Conservation (phyloP, 2,113 vertebrate genomes). For the Anarrhichthys ocellatus region DNA sequence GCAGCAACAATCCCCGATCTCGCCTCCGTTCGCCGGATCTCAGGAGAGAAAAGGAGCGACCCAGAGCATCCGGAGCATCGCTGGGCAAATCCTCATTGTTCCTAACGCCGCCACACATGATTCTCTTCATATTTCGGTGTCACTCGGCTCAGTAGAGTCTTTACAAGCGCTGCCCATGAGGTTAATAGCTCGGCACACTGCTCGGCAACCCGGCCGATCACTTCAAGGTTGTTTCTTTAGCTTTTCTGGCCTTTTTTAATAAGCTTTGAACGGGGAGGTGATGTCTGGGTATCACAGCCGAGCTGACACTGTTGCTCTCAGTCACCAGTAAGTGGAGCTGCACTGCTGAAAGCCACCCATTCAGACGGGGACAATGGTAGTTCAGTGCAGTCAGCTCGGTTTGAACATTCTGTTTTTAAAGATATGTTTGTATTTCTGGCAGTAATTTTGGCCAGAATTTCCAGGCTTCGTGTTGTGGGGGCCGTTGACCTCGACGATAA, state of each 20-base stretch:
- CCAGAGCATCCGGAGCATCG: background rate
- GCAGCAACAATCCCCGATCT: background rate
- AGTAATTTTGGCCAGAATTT: background rate
- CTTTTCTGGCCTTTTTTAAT: conserved; percentile 22
- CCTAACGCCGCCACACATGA: background rate
- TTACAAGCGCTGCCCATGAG: background rate
- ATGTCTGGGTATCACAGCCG: background rate
- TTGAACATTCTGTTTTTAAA: background rate
- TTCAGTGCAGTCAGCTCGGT: background rate
- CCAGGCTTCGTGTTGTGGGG: background rate
- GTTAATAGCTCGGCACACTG: background rate
- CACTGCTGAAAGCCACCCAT: conserved; percentile 1
- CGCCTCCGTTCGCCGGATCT: background rate
- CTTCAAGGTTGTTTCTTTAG: background rate
- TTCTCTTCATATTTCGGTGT: background rate
- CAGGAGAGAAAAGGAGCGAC: background rate
- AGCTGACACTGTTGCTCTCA: background rate
- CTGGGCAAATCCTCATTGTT: background rate
- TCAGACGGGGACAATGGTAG: too few species aligned
- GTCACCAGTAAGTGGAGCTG: conserved; percentile 36
- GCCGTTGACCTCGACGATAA: background rate
- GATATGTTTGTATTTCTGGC: background rate
- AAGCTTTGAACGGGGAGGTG: conserved; percentile 12
- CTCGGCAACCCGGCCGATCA: background rate
- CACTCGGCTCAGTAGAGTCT: background rate